Percentiles rank a stretch among this genome's conserved stretches.
phyloP scores from a whole-genome alignment of 2,797 vertebrate species.

The Enteromius trimaculatus region DNA sequence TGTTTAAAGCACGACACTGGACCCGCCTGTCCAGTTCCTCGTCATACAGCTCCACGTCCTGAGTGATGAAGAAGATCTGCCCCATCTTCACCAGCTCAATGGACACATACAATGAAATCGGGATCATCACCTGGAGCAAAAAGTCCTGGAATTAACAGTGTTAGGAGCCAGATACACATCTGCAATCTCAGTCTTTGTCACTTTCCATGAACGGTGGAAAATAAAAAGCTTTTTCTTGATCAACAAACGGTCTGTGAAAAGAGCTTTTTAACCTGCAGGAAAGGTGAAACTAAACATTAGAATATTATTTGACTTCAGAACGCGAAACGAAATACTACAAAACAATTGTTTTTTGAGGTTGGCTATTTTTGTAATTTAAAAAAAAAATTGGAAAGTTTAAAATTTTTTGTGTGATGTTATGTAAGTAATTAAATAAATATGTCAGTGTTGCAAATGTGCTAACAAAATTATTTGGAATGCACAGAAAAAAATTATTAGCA shows the following conservation, averaged over 20 bases:
- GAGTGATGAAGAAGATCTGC: conserved; percentile 91
- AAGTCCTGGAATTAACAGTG: not conserved
- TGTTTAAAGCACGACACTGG: conserved; percentile 91
- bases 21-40: conserved; percentile 81
- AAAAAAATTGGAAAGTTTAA: not conserved
- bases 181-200: not conserved
- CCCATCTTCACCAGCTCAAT: conserved; percentile 92
- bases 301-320: not conserved
- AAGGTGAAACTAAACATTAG: not conserved
- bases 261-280: not conserved
- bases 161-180: not conserved
- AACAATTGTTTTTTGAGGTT: not conserved
- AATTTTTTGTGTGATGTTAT: not conserved
- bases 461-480: not conserved
- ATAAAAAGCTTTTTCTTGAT: not conserved
- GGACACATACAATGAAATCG: conserved; percentile 92
- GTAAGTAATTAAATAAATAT: not conserved
- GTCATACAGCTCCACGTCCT: conserved; percentile 90
- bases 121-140: conserved; percentile 87
- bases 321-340: not conserved
- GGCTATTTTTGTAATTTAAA: no score
- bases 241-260: not conserved
- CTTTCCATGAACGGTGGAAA: not conserved
- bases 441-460: not conserved
- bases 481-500: no score